Evolutionary conservation across 2,113 vertebrate genomes (phyloP).

Genomic region (Cettia cetti): DNA sequence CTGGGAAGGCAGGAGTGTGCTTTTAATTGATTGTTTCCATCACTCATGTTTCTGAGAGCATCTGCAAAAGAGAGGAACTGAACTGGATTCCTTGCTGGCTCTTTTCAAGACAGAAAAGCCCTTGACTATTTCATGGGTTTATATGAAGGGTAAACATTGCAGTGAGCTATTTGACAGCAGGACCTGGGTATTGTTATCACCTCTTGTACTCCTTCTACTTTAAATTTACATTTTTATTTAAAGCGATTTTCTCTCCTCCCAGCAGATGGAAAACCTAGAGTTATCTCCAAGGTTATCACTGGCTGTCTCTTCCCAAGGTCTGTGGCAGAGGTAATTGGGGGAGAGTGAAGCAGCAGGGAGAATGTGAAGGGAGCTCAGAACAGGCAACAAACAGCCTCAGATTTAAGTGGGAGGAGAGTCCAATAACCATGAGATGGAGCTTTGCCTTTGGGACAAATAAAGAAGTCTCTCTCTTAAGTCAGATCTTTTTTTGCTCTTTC

Average conservation of each 20-base stretch:
- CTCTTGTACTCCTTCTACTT: not conserved
- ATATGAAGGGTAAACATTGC: not conserved
- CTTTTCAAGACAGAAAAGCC: not conserved
- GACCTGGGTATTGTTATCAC: conserved; percentile 1
- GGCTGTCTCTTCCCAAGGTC: not conserved
- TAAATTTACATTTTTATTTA: conserved; percentile 42
- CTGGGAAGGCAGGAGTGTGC: not conserved
- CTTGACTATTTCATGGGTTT: not conserved
- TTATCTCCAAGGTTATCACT: conserved; percentile 12
- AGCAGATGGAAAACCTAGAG: not conserved
- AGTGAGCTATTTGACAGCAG: not conserved
- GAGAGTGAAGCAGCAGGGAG: not conserved
- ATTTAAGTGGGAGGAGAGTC: not conserved
- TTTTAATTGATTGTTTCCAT: not conserved
- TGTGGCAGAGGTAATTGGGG: not conserved
- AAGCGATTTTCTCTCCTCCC: conserved; percentile 20
- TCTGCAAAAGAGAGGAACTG: not conserved
- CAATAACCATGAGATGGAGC: not conserved
- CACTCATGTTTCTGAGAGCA: not conserved
- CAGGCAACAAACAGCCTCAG: rapidly evolving
- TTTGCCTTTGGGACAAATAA: not conserved
- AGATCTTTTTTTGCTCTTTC: not conserved
- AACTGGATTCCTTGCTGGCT: not conserved
- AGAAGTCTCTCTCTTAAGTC: not conserved
- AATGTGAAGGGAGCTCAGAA: not conserved